Evolutionary conservation across 2,797 vertebrate species (phyloP).

Genomic region (Microchirus variegatus): DNA sequence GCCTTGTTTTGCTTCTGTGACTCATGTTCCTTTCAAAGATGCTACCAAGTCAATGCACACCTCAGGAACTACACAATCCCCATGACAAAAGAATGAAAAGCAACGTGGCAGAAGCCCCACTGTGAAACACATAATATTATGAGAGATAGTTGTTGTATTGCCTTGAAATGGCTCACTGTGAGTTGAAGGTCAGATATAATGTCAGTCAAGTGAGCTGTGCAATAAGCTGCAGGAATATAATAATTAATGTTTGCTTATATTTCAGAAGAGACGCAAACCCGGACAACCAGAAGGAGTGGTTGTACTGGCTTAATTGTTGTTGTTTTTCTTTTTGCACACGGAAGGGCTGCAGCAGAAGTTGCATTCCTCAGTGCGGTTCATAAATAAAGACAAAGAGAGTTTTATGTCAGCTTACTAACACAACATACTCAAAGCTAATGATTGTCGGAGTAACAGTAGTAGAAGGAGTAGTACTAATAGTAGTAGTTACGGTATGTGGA

Average conservation of each 20-base stretch:
- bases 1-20: constrained; percentile 45
- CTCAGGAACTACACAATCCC: constrained; percentile 18
- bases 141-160: constrained; percentile 22
- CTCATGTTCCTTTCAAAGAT: constrained; percentile 43
- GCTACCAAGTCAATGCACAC: constrained; percentile 23
- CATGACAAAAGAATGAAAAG: constrained; percentile 12
- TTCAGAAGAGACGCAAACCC: constrained; percentile 7
- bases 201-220: constrained; percentile 40
- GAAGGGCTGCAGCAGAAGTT: constrained; percentile 16
- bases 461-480: neutral
- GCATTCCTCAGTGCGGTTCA: constrained; percentile 37
- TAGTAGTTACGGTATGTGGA: neutral
- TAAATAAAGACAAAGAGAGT: constrained; percentile 29
- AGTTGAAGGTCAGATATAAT: constrained; percentile 45
- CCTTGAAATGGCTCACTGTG: constrained; percentile 24
- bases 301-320: constrained; percentile 28
- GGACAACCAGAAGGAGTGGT: constrained; percentile 24
- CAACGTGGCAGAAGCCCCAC: constrained; percentile 9
- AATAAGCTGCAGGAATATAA: constrained; percentile 20
- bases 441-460: neutral
- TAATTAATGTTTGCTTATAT: constrained; percentile 15
- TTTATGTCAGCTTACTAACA: constrained; percentile 17
- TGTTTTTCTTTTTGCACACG: constrained; percentile 19
- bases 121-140: constrained; percentile 8
- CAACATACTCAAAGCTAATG: constrained; percentile 7